These are phyloP conservation scores for Chaitophorus viminalis DNA, from an alignment of 2,888 invertebrate species.

Conservation along the genomic window DNA sequence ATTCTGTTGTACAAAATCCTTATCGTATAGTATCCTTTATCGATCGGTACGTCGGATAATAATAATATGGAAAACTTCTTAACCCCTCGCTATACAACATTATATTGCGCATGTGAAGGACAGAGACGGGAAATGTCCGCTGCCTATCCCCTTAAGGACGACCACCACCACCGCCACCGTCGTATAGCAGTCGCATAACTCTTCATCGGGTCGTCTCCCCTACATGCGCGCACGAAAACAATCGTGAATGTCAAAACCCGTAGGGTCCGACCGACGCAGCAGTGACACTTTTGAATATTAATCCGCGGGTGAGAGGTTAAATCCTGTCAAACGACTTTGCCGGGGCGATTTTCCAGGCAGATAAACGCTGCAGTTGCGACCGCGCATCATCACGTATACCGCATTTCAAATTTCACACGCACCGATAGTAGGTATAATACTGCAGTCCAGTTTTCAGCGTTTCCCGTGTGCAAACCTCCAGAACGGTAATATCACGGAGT, in stretches of 20 bases:
- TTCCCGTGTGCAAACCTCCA: no score
- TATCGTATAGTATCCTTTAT: no score
- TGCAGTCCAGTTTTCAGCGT: no score
- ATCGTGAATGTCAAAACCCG: background rate
- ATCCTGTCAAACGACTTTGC: background rate
- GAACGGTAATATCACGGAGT: no score
- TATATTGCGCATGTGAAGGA: background rate
- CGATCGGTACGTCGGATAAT: no score
- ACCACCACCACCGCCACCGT: background rate
- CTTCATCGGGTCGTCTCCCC: background rate
- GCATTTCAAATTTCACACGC: background rate
- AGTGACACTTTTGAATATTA: slow-evolving; percentile 45
- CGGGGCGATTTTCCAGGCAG: background rate
- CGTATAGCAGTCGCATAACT: background rate
- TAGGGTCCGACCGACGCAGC: background rate
- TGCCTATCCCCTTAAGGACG: background rate
- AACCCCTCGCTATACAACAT: no score
- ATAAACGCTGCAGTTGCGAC: background rate
- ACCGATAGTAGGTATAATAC: background rate
- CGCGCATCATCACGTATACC: no score
- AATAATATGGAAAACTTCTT: no score
- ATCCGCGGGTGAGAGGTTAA: background rate
- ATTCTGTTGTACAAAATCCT: no score
- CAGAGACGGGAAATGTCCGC: background rate
- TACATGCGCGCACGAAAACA: background rate